Evolutionary conservation across 2,888 invertebrate species (phyloP).

Genomic region (Julus scandinavius): DNA sequence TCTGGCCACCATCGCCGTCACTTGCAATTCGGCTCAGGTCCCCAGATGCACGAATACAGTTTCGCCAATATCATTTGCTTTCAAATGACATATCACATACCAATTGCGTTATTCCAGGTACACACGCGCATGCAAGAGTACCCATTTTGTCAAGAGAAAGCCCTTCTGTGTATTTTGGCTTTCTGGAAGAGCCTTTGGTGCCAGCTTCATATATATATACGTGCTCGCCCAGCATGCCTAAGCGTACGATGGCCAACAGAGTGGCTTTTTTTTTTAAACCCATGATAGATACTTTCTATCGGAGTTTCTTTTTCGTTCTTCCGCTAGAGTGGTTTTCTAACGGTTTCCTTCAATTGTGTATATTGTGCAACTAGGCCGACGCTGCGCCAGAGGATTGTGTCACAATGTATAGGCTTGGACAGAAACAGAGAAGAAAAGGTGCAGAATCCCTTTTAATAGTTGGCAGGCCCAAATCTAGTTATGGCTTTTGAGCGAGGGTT

Average conservation of each 20-base stretch:
- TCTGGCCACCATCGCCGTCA: not conserved
- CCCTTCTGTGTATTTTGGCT: not conserved
- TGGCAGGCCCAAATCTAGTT: conserved; percentile 33
- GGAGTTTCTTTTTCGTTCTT: conserved; percentile 10
- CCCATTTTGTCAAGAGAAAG: not conserved
- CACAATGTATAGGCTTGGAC: not conserved
- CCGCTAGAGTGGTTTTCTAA: conserved; percentile 33
- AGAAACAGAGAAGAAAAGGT: conserved; percentile 33
- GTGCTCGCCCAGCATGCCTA: not conserved
- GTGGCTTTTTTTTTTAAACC: not conserved
- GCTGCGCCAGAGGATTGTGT: not conserved
- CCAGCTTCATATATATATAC: not conserved
- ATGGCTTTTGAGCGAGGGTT: conserved; percentile 6
- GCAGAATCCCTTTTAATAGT: conserved; percentile 33
- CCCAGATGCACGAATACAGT: not conserved
- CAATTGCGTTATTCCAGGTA: conserved; percentile 10
- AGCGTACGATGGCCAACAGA: not conserved
- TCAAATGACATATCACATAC: conserved; percentile 27
- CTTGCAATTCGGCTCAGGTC: conserved; percentile 21
- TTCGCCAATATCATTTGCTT: conserved; percentile 21
- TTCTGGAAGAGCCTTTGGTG: not conserved
- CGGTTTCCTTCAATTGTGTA: conserved; percentile 27
- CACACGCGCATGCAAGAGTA: not conserved
- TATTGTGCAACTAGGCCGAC: not conserved
- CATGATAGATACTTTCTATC: conserved; percentile 31